phyloP scores from a whole-genome alignment of 2,113 vertebrate genomes.

The Neolamprologus sp. region DNA sequence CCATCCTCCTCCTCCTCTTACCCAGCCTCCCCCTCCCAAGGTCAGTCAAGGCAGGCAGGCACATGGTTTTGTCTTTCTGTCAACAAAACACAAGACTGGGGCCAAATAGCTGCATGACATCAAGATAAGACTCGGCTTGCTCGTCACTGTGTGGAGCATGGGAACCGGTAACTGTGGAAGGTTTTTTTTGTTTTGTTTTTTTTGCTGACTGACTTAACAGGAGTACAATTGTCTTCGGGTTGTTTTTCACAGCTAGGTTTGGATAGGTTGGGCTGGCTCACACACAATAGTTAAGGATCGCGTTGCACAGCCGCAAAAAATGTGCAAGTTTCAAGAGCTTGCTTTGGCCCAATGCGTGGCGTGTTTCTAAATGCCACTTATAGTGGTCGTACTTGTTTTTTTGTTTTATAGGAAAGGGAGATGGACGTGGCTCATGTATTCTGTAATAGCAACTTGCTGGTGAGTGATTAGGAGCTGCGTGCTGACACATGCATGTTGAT shows the following conservation, averaged over 20 bases:
- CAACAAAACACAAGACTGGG: conserved; percentile 16
- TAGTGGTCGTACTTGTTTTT: neutral
- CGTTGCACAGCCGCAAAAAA: neutral
- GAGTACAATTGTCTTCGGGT: neutral
- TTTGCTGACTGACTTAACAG: neutral
- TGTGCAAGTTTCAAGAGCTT: neutral
- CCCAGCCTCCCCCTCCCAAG: conserved; percentile 4
- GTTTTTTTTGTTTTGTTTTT: neutral
- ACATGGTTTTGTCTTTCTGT: conserved; percentile 36
- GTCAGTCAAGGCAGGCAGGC: conserved; percentile 16
- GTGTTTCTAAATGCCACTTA: neutral
- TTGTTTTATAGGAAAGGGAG: neutral
- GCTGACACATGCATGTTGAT: conserved; percentile 10
- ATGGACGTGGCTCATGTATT: neutral
- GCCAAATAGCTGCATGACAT: conserved; percentile 18
- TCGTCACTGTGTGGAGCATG: conserved; percentile 5
- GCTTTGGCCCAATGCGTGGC: neutral
- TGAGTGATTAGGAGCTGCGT: conserved; percentile 1
- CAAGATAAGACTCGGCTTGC: conserved; percentile 35
- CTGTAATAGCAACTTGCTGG: conserved; percentile 8
- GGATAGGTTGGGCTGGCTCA: neutral
- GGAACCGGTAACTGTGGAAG: conserved; percentile 6
- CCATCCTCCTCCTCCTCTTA: neutral
- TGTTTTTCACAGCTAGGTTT: neutral
- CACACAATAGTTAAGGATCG: neutral